A percentile compares a stretch with the other conserved stretches of the same genome.
Evolutionary conservation across 2,888 invertebrate species (phyloP).

Genomic region (Lepetodrilus schrolli): DNA sequence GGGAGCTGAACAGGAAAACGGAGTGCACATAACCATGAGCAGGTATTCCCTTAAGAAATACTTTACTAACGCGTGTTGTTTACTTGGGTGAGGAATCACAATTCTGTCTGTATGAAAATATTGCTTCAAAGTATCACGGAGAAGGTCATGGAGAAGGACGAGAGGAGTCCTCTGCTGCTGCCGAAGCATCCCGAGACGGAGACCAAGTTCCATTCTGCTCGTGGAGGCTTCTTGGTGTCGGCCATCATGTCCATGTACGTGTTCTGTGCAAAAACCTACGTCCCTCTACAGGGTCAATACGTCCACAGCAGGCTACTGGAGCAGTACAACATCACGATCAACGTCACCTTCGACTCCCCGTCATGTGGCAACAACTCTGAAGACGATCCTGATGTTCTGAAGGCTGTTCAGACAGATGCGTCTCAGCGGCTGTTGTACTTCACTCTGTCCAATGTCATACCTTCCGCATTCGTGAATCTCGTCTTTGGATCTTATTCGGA

Average conservation of each 20-base stretch:
- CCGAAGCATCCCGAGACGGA: too few relatives aligned
- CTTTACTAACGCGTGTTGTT: too few relatives aligned
- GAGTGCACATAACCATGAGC: too few relatives aligned
- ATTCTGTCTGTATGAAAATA: too few relatives aligned
- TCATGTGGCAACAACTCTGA: not conserved
- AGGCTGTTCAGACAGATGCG: not conserved
- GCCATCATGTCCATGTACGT: not conserved
- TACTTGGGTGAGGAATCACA: too few relatives aligned
- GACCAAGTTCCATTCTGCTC: not conserved
- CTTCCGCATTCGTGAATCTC: not conserved
- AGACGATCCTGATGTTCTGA: not conserved
- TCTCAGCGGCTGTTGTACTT: conserved; percentile 19
- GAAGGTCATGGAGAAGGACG: too few relatives aligned
- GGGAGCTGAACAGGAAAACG: too few relatives aligned
- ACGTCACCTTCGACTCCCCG: not conserved
- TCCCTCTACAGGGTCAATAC: not conserved
- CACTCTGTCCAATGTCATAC: conserved; percentile 12
- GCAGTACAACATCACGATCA: not conserved
- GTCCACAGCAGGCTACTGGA: not conserved
- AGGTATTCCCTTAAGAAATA: too few relatives aligned
- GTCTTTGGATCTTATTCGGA: conserved; percentile 34
- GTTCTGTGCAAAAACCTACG: not conserved
- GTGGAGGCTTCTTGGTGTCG: not conserved
- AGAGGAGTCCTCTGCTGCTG: too few relatives aligned
- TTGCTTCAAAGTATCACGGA: too few relatives aligned